Percentiles rank a stretch among this genome's conserved stretches.
Evolutionary conservation across 2,888 invertebrate species (phyloP).

Genomic region (Seira musarum): DNA sequence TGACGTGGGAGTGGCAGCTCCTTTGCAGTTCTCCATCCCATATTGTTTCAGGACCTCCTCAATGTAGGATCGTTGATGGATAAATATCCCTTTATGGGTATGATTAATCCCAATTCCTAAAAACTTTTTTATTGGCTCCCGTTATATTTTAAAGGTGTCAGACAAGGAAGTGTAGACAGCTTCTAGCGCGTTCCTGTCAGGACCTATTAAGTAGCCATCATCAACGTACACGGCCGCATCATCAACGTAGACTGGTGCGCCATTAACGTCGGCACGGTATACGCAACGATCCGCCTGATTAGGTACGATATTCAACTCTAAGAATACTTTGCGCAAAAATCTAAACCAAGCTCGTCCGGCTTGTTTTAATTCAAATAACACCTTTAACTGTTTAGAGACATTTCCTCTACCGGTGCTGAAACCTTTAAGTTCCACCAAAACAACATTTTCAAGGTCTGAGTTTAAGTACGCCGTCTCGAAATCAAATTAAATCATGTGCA

Average conservation of each 20-base stretch:
- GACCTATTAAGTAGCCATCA: slow-evolving; percentile 40
- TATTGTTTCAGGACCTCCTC: slow-evolving; percentile 13
- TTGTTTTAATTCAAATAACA: too few species aligned
- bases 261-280: background rate
- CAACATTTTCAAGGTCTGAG: too few species aligned
- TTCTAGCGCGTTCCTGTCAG: background rate
- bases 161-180: slow-evolving; percentile 7
- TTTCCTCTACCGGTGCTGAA: too few species aligned
- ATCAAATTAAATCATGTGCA: too few species aligned
- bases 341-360: too few species aligned
- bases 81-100: slow-evolving; percentile 11
- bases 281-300: slow-evolving; percentile 30
- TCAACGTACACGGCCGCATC: slow-evolving; percentile 53
- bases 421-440: too few species aligned
- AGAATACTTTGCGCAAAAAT: too few species aligned
- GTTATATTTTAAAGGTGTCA: slow-evolving; percentile 23
- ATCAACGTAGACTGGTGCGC: background rate
- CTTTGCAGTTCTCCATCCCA: slow-evolving; percentile 41
- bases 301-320: too few species aligned
- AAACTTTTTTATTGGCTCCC: slow-evolving; percentile 14
- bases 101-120: slow-evolving; percentile 35
- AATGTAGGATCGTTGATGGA: slow-evolving; percentile 14
- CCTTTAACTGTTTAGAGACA: too few species aligned
- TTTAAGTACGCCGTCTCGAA: too few species aligned
- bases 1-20: slow-evolving; percentile 39